Evolutionary conservation across 2,113 vertebrate species (phyloP).

Genomic region (Gambusia affinis): DNA sequence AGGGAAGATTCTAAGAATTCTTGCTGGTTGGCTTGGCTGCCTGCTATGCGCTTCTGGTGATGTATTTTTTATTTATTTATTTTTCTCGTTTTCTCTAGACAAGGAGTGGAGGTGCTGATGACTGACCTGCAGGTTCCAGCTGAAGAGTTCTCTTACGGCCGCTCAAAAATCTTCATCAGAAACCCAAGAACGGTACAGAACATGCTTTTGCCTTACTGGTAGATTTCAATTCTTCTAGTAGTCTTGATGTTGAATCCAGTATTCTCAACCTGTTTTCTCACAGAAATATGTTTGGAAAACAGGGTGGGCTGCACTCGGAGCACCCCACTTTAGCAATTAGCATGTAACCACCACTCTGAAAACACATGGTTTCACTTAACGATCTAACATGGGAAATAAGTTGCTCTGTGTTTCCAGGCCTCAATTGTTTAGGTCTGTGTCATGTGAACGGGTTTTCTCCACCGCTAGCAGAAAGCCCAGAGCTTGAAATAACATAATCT

Average conservation of each 20-base stretch:
- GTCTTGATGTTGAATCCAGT: constrained; percentile 24
- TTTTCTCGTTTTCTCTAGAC: constrained; percentile 74
- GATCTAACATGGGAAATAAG: constrained; percentile 73
- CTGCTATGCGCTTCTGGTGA: constrained; percentile 1
- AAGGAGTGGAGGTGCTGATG: constrained; percentile 93
- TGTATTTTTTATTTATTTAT: background rate
- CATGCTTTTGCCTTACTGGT: background rate
- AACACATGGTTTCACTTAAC: constrained; percentile 80
- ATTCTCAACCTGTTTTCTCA: constrained; percentile 58
- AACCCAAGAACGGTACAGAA: constrained; percentile 92
- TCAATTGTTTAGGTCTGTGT: constrained; percentile 35
- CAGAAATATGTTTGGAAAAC: constrained; percentile 59
- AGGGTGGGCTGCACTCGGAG: constrained; percentile 56
- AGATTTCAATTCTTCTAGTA: background rate
- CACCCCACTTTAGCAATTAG: constrained; percentile 66
- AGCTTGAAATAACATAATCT: constrained; percentile 57
- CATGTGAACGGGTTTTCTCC: constrained; percentile 29
- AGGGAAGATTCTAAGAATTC: too few species aligned
- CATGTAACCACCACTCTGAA: constrained; percentile 54
- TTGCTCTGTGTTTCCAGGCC: constrained; percentile 28
- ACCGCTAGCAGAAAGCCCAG: constrained; percentile 29
- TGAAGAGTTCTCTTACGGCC: constrained; percentile 92
- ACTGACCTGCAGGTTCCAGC: constrained; percentile 84
- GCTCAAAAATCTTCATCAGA: constrained; percentile 99
- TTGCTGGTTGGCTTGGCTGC: background rate